Conservation (phyloP, 2,113 vertebrate species). For the Edolisoma coerulescens region DNA sequence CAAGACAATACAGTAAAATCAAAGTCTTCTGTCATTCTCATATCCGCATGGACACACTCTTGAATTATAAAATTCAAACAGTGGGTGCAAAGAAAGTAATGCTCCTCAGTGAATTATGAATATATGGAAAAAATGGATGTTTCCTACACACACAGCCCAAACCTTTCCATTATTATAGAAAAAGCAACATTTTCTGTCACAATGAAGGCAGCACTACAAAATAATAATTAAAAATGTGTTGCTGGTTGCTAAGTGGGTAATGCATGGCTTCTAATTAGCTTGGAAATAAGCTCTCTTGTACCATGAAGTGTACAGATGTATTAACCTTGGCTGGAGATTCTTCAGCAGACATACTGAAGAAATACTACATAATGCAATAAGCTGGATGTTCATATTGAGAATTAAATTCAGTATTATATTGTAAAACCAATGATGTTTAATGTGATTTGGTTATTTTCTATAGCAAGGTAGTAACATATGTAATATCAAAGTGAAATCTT, state of each 20-base stretch:
- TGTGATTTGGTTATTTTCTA: background rate
- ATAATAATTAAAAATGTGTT: constrained; percentile 63
- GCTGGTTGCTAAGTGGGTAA: constrained; percentile 53
- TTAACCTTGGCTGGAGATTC: background rate
- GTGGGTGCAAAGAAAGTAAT: background rate
- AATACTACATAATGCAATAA: constrained; percentile 21
- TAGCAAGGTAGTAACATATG: background rate
- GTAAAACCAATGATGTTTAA: background rate
- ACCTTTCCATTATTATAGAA: background rate
- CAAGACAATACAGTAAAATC: background rate
- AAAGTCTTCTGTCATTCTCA: background rate
- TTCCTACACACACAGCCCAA: background rate
- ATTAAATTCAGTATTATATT: background rate
- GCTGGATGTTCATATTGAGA: background rate
- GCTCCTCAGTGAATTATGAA: background rate
- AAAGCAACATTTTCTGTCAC: background rate
- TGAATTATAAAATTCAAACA: background rate
- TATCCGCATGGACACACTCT: background rate
- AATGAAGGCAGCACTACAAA: background rate
- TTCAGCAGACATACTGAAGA: constrained; percentile 40
- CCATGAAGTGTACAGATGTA: background rate
- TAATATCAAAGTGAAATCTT: background rate
- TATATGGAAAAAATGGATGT: background rate
- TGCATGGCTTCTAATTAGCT: constrained; percentile 45
- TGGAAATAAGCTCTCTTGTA: constrained; percentile 13